Percentiles rank a stretch among this genome's conserved stretches.
Conservation (phyloP, 2,888 invertebrate species). For the Melanotus villosus region DNA sequence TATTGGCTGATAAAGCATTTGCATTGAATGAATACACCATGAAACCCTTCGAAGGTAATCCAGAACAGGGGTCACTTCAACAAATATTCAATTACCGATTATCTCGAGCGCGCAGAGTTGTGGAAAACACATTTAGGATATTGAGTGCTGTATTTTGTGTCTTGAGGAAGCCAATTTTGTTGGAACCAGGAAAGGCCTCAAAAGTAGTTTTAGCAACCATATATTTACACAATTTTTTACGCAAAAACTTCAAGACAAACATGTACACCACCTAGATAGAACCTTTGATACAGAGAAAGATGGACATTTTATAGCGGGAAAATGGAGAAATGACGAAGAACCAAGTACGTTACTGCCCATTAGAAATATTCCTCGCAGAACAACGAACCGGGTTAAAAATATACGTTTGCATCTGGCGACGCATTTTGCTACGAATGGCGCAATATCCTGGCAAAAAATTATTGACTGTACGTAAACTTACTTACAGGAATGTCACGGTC, state of each 20-base stretch:
- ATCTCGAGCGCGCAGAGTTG: too few relatives aligned
- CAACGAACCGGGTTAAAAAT: neutral
- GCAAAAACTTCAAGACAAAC: conserved; percentile 44
- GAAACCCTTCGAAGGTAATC: conserved; percentile 49
- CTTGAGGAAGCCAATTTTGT: conserved; percentile 38
- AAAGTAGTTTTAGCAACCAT: conserved; percentile 51
- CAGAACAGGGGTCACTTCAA: conserved; percentile 32
- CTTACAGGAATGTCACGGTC: neutral
- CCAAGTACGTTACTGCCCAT: too few relatives aligned
- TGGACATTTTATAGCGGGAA: conserved; percentile 32
- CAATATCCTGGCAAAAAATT: conserved; percentile 6
- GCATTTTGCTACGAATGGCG: neutral
- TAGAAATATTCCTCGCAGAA: neutral
- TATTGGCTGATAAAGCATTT: conserved; percentile 51
- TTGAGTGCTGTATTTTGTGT: neutral
- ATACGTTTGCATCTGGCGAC: neutral
- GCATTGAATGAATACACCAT: conserved; percentile 49
- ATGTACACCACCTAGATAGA: conserved; percentile 52
- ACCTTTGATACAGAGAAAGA: conserved; percentile 50
- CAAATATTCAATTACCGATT: conserved; percentile 3
- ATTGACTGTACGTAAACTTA: neutral
- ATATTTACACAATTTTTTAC: too few relatives aligned
- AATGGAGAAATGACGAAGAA: conserved; percentile 12
- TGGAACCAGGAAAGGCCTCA: conserved; percentile 41
- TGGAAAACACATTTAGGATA: neutral